Base-by-base conservation (phyloP, 2,113 vertebrate species). In the Chaetorhynchus papuensis region DNA sequence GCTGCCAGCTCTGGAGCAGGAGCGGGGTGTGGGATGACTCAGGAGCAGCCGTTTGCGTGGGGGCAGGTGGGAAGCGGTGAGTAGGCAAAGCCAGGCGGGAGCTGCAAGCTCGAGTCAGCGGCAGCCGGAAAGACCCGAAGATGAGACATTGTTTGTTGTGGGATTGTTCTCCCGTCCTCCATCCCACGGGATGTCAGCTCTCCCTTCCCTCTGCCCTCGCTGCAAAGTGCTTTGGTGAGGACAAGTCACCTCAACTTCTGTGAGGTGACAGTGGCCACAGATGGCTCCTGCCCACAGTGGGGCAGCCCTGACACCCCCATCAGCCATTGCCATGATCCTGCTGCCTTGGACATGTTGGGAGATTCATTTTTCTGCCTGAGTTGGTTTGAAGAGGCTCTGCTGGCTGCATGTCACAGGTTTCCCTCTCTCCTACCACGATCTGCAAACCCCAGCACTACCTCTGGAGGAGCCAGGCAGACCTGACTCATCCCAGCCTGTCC, bases 1-100 rank as follows among this genome's bases (percentile, higher is more conserved):
- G 31, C 64, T 2, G 2, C 71, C 39, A 35, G 70, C 91, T 52
- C 49, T 22, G 83, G 28, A 89, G 77, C 87, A 30, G 83, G 60
- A 69, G 75, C 70, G 70, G 89, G 86, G 47, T 13, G 54, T 7
- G 57, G 83, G 91, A 7, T 97, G 96, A 97, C 64, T 97, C 95
- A 97, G 94, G 89, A 94, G 94, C 31, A 83, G 78, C 56, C 1
- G 42, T 42, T 26, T 7, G 44, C 1, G 23, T 42, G 57, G 92
- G 89, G 53, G 68, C 71, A 78, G 93, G 37, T 24, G 50, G 80
- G 94, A 93, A 94, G 91, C 4, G 2, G 60, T 93, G 96, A 96
- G 93, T 20, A 66, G 89, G 89, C 95, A 95, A 83, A 87, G 89
- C 41, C 57, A 8, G 87, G 61, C 57, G 45, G 84, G 90, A 93